A percentile compares a stretch with the other conserved stretches of the same genome.
Conservation (phyloP, 2,888 invertebrate genomes). For the Alcis repandata region DNA sequence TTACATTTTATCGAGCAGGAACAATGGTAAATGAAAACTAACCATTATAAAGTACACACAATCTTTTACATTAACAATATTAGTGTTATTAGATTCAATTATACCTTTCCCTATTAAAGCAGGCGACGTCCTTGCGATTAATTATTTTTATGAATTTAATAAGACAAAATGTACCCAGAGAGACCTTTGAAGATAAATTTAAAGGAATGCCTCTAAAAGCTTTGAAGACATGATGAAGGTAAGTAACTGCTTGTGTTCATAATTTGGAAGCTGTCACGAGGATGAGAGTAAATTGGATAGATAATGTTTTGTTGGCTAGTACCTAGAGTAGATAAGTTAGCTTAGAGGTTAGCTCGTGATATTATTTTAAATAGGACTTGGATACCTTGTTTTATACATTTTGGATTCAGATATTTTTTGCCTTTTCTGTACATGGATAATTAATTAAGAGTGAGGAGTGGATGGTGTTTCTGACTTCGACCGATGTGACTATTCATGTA, state of each 20-base stretch:
- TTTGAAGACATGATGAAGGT: conserved; percentile 21
- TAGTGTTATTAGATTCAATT: conserved; percentile 34
- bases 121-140: conserved; percentile 30
- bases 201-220: conserved; percentile 24
- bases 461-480: too few relatives aligned
- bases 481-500: too few relatives aligned
- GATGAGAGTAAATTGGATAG: conserved; percentile 5
- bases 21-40: not conserved
- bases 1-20: too few relatives aligned
- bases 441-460: too few relatives aligned
- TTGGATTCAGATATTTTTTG: too few relatives aligned
- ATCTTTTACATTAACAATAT: not conserved
- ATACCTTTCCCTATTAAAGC: conserved; percentile 21
- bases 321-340: not conserved
- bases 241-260: conserved; percentile 17
- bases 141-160: conserved; percentile 43
- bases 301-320: not conserved
- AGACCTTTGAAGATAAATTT: conserved; percentile 14
- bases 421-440: too few relatives aligned
- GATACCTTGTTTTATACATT: too few relatives aligned
- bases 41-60: not conserved
- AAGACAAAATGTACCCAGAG: conserved; percentile 18
- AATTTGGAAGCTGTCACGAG: conserved; percentile 14
- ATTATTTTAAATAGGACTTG: too few relatives aligned
- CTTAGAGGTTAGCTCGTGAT: not conserved